Conservation (phyloP, 2,113 vertebrate species). For the Campylorhamphus procurvoides region DNA sequence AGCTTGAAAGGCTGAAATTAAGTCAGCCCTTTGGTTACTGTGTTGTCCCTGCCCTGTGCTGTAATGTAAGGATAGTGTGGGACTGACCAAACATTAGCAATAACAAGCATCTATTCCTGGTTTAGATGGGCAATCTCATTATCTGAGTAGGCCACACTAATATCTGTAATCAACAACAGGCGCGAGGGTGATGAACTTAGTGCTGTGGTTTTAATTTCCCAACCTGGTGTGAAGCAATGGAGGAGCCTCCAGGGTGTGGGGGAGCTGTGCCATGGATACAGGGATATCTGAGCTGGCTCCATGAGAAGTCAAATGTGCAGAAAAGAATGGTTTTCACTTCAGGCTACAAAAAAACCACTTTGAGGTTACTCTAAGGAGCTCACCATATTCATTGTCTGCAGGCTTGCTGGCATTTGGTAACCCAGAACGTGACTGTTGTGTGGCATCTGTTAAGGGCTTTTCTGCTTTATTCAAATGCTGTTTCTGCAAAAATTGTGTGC, state of each 20-base stretch:
- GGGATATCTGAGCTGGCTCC: neutral
- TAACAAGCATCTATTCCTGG: neutral
- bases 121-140: neutral
- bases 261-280: neutral
- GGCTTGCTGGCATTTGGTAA: neutral
- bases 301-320: neutral
- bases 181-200: neutral
- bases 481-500: neutral
- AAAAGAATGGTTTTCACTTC: neutral
- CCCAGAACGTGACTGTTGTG: neutral
- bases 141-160: neutral
- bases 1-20: neutral
- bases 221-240: neutral
- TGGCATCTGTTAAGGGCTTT: neutral
- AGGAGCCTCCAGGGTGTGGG: neutral
- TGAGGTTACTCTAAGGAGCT: neutral
- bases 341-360: neutral
- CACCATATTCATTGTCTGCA: neutral
- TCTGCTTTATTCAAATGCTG: neutral
- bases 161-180: neutral
- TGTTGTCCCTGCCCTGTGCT: neutral
- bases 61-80: accelerated
- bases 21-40: neutral
- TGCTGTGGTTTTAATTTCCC: neutral
- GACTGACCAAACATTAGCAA: neutral